Evolutionary conservation across 2,797 vertebrate species (phyloP).

Genomic region (Mus spretus): DNA sequence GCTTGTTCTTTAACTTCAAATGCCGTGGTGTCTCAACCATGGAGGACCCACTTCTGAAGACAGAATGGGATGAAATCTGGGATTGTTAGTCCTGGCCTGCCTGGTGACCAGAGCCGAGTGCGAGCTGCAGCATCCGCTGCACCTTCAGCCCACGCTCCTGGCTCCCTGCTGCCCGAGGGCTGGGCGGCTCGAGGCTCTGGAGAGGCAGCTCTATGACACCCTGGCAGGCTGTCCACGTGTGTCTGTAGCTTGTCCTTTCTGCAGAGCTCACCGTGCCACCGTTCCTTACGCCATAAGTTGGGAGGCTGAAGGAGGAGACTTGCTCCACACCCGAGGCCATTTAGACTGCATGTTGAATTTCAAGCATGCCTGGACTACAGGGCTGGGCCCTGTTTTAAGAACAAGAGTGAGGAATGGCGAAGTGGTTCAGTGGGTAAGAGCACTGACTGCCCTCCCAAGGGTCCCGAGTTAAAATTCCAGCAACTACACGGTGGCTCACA

Average conservation of each 20-base stretch:
- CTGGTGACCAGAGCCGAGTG: not conserved
- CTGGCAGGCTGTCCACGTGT: not conserved
- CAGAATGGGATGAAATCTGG: constrained; percentile 54
- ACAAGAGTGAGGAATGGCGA: not conserved
- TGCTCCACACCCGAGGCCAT: too few relatives aligned
- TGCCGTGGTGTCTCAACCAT: constrained; percentile 56
- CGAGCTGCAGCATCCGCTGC: too few relatives aligned
- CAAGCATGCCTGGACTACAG: not conserved
- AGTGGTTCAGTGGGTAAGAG: too few relatives aligned
- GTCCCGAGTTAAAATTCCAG: too few relatives aligned
- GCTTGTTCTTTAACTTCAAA: not conserved
- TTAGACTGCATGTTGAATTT: not conserved
- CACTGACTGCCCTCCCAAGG: too few relatives aligned
- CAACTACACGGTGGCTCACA: too few relatives aligned
- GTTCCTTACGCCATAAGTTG: not conserved
- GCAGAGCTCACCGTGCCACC: not conserved
- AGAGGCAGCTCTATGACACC: not conserved
- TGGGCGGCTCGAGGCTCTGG: too few relatives aligned
- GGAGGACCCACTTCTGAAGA: constrained; percentile 66
- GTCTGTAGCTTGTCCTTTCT: not conserved
- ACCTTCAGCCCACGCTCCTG: not conserved
- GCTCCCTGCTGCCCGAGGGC: not conserved
- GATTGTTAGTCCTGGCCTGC: constrained; percentile 65
- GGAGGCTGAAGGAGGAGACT: not conserved
- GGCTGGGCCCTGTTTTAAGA: not conserved